phyloP scores from a whole-genome alignment of 2,113 vertebrate species.

The Pelecanoides urinatrix region DNA sequence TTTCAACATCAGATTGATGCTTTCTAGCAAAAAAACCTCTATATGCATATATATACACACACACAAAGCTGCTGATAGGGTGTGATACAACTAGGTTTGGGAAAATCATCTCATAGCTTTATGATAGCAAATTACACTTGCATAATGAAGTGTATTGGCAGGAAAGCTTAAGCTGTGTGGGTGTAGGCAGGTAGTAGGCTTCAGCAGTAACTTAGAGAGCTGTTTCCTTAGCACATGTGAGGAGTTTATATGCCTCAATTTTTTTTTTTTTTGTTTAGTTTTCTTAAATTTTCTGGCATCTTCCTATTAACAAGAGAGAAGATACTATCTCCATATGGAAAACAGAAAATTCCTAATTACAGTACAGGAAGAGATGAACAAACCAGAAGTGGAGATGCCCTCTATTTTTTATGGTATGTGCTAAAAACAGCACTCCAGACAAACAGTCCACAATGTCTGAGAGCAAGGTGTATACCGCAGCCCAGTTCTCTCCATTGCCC shows the following conservation, averaged over 20 bases:
- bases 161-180: not conserved
- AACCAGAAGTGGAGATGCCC: not conserved
- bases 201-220: not conserved
- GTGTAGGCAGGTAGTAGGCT: not conserved
- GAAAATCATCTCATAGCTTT: not conserved
- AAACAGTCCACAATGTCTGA: not conserved
- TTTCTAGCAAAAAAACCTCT: not conserved
- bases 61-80: not conserved
- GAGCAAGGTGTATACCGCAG: not conserved
- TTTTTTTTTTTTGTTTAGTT: not conserved
- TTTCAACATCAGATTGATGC: not conserved
- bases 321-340: not conserved
- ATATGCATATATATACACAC: fast-evolving
- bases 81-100: not conserved
- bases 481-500: not conserved
- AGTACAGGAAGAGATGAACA: not conserved
- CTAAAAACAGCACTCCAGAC: not conserved
- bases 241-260: not conserved
- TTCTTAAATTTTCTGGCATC: not conserved
- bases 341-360: not conserved
- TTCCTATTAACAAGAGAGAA: not conserved
- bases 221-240: not conserved
- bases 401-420: not conserved
- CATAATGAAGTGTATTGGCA: not conserved
- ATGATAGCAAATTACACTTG: not conserved